Conservation (phyloP, 2,113 vertebrate species). For the Propithecus coquereli region DNA sequence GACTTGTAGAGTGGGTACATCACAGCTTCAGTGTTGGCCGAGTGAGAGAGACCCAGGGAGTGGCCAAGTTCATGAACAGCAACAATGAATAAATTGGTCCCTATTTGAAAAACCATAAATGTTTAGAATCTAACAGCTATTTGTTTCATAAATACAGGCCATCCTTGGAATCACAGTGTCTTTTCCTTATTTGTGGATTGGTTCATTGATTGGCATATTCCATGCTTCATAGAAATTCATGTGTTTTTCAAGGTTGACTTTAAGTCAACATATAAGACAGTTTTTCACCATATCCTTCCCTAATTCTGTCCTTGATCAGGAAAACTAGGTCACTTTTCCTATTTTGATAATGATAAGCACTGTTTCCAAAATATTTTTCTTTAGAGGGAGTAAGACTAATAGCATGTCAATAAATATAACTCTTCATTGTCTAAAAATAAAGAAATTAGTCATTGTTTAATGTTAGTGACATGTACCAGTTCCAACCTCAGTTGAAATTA, state of each 20-base stretch:
- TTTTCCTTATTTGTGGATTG: neutral
- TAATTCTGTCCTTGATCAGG: too few relatives aligned
- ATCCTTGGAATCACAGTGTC: neutral
- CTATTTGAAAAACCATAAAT: slow-evolving; percentile 70
- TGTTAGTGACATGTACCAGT: neutral
- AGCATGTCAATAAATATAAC: neutral
- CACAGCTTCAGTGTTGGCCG: slow-evolving; percentile 77
- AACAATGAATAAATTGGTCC: slow-evolving; percentile 85
- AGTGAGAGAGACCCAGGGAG: slow-evolving; percentile 87
- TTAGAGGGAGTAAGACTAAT: neutral
- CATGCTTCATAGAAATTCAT: neutral
- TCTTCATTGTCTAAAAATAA: neutral
- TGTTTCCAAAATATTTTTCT: neutral
- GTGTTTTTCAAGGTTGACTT: neutral
- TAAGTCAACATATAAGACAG: neutral
- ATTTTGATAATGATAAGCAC: neutral
- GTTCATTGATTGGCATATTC: neutral
- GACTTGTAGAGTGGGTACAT: slow-evolving; percentile 84
- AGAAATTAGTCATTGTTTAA: neutral
- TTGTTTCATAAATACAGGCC: neutral
- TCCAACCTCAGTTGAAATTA: neutral
- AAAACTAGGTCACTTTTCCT: neutral
- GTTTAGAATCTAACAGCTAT: neutral
- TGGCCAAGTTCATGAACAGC: slow-evolving; percentile 90
- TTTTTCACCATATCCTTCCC: neutral